Conservation (phyloP, 2,888 invertebrate species). For the Chydorus sphaericus region DNA sequence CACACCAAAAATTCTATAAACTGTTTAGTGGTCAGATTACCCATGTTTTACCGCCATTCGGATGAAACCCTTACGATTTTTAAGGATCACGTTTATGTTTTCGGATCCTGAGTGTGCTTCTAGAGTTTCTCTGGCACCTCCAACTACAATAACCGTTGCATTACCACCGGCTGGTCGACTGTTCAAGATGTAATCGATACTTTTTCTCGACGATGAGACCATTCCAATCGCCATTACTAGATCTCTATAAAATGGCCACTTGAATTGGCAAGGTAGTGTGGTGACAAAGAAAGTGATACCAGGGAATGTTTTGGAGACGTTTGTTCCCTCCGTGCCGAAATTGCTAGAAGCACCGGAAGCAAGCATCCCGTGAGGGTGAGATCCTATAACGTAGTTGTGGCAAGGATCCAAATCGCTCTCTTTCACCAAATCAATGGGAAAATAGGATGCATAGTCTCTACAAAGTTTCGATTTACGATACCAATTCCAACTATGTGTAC, state of each 20-base stretch:
- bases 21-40: constrained; percentile 32
- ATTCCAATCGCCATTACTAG: constrained; percentile 33
- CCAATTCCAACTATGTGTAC: constrained; percentile 38
- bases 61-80: constrained; percentile 61
- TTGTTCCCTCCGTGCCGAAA: constrained; percentile 51
- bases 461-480: constrained; percentile 51
- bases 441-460: constrained; percentile 61
- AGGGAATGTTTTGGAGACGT: constrained; percentile 27
- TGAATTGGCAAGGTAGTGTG: constrained; percentile 59
- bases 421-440: constrained; percentile 68
- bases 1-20: neutral
- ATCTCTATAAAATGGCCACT: constrained; percentile 55
- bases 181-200: constrained; percentile 47
- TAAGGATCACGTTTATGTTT: constrained; percentile 49
- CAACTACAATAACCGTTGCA: constrained; percentile 61
- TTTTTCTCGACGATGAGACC: constrained; percentile 32
- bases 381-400: constrained; percentile 69
- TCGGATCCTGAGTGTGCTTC: constrained; percentile 56
- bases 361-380: constrained; percentile 82
- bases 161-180: constrained; percentile 35
- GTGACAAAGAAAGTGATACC: constrained; percentile 34
- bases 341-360: constrained; percentile 62
- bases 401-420: constrained; percentile 63
- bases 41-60: constrained; percentile 56
- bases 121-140: constrained; percentile 78